Evolutionary conservation across 2,888 invertebrate species (phyloP).

Genomic region (Mimachlamys varia): DNA sequence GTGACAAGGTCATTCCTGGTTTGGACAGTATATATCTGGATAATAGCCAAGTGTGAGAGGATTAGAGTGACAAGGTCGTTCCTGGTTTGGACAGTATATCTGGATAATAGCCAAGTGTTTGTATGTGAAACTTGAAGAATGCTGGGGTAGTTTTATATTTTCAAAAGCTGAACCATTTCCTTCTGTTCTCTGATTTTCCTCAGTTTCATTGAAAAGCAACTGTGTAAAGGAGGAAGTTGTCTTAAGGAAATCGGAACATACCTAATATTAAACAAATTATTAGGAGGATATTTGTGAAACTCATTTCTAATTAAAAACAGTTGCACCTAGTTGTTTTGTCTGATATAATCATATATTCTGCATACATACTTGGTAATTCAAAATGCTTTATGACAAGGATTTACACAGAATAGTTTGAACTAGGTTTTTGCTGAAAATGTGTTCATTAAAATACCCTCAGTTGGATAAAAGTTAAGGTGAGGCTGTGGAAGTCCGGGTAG

Average conservation of each 20-base stretch:
- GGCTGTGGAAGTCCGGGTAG: not conserved
- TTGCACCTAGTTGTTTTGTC: no score
- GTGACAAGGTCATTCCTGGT: not conserved
- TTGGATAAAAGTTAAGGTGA: not conserved
- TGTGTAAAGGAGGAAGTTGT: no score
- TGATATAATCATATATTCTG: no score
- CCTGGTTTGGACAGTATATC: not conserved
- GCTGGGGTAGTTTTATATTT: slow-evolving; percentile 11
- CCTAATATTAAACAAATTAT: no score
- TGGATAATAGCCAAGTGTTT: not conserved
- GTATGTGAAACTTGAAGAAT: not conserved
- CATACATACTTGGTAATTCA: not conserved
- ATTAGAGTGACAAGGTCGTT: not conserved
- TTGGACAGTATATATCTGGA: not conserved
- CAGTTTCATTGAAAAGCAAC: not conserved
- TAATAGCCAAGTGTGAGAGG: not conserved
- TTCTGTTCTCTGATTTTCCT: not conserved
- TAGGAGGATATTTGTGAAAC: no score
- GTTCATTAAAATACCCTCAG: slow-evolving; percentile 7
- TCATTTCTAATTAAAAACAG: no score
- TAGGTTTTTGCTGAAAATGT: slow-evolving; percentile 36
- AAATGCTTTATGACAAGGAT: not conserved
- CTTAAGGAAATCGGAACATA: no score
- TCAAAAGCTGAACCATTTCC: slow-evolving; percentile 32
- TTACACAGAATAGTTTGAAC: not conserved